These are phyloP conservation scores for Recurvirostra avosetta DNA, from an alignment of 2,113 vertebrate genomes.

Conservation along the genomic window DNA sequence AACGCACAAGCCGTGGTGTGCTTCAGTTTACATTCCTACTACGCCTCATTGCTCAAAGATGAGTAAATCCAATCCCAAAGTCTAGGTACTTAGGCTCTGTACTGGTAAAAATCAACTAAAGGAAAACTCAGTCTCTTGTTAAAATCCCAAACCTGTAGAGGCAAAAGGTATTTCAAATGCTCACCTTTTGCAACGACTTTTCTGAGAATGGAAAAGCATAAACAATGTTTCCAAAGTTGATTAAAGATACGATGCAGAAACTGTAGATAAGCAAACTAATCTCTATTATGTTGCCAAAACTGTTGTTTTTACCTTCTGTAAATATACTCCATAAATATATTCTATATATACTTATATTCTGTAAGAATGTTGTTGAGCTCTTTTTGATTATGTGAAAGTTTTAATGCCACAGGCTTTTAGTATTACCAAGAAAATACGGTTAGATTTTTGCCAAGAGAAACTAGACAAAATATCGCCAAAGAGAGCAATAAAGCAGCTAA, in stretches of 20 bases:
- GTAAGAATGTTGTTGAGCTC: neutral
- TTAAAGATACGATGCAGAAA: neutral
- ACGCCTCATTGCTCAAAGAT: neutral
- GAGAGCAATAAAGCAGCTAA: conserved; percentile 60
- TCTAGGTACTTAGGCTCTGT: neutral
- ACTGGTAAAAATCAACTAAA: neutral
- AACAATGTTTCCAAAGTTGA: rapidly evolving
- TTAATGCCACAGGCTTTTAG: neutral
- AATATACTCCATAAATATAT: neutral
- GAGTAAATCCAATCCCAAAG: neutral
- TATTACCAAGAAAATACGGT: conserved; percentile 59
- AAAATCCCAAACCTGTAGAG: neutral
- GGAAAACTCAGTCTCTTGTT: neutral
- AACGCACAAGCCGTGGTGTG: neutral
- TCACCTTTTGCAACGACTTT: neutral
- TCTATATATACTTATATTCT: neutral
- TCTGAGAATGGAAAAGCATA: neutral
- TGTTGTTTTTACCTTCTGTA: neutral
- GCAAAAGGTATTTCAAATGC: neutral
- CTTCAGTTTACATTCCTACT: neutral
- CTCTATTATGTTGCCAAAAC: neutral
- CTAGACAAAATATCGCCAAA: conserved; percentile 44
- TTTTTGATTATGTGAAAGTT: neutral
- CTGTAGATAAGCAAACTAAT: neutral
- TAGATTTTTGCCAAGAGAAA: conserved; percentile 46